Evolutionary conservation across 2,888 invertebrate genomes (phyloP), one percentile per base, ranked within the genome.

Genomic region (Rotaria socialis): DNA sequence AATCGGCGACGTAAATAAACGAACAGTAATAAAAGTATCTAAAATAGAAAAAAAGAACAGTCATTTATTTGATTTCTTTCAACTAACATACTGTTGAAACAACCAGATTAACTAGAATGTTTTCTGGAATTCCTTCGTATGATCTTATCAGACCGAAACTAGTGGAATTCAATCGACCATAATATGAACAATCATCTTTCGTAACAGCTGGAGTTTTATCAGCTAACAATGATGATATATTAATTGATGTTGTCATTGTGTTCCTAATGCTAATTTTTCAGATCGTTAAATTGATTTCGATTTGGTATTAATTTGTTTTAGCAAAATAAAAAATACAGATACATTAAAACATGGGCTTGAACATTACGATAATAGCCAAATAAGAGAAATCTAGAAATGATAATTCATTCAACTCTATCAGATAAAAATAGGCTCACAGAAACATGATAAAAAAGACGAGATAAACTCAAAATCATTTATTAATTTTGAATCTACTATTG

Each of bases 121-220:
- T 86, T 43, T 86, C 86, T 0, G 86, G 86, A 74, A 86, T 86
- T 5, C 86, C 86, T 27, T 86, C 86, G 19, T 85, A 86, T 35
- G 85, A 85, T 85, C 85, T 74, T 55, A 86, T 86, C 16, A 86
- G 35, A 1, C 43, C 74, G 56, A 80, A 84, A 7, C 85, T 58
- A 35, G 85, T 85, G 8, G 85, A 60, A 56, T 86, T 86, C 0
- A 80, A 47, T 47, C 80, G 43, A 47, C 80, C 80, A 47, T n/a
- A 80, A 47, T 80, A 80, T 6, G 47, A 47, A 80, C 80, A 80
- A 14, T 80, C 80, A 47, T 7, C 47, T 11, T 19, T 80, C 11
- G 47, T 67, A 14, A 67, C 35, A 67, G 4, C 35, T 67, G 35
- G 2, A 7, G 67, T 14, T 27, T 67, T 67, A 67, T 67, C 35